These are phyloP conservation scores for Drosophila prosaltans DNA, from an alignment of 1,140 invertebrate genomes.

Conservation along the genomic window DNA sequence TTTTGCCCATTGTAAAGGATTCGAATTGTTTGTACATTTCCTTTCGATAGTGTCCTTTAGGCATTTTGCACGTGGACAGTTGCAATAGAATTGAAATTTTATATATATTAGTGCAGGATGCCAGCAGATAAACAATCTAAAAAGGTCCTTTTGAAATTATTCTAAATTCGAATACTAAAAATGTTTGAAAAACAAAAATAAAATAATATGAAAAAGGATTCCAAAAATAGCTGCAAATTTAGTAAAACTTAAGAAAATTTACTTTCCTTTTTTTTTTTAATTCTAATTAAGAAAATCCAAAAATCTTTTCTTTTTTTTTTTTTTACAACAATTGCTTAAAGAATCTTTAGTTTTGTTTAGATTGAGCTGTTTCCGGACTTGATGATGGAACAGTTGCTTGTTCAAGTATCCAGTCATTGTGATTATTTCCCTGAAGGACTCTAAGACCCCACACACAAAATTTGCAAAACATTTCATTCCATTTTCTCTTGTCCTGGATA, in stretches of 20 bases:
- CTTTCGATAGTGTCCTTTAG: neutral
- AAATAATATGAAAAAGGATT: no score
- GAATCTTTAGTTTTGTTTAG: neutral
- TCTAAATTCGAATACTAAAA: no score
- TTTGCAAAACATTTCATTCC: neutral
- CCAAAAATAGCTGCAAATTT: no score
- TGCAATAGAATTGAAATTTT: conserved; percentile 1
- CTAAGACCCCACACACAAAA: conserved; percentile 33
- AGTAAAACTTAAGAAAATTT: no score
- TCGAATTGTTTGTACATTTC: neutral
- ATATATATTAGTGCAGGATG: neutral
- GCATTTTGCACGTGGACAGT: neutral
- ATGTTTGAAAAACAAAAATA: no score
- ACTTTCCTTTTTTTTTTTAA: no score
- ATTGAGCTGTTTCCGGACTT: conserved; percentile 44
- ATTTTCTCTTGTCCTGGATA: neutral
- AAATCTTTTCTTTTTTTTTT: neutral
- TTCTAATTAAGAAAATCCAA: neutral
- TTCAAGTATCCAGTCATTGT: conserved; percentile 22
- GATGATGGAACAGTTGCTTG: neutral
- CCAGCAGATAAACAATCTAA: no score
- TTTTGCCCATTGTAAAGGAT: neutral
- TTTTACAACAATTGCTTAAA: neutral
- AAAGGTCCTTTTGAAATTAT: no score
- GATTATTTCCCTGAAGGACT: conserved; percentile 28